These are phyloP conservation scores for Petrophora chlorosata DNA, from an alignment of 2,888 invertebrate genomes.

Conservation along the genomic window DNA sequence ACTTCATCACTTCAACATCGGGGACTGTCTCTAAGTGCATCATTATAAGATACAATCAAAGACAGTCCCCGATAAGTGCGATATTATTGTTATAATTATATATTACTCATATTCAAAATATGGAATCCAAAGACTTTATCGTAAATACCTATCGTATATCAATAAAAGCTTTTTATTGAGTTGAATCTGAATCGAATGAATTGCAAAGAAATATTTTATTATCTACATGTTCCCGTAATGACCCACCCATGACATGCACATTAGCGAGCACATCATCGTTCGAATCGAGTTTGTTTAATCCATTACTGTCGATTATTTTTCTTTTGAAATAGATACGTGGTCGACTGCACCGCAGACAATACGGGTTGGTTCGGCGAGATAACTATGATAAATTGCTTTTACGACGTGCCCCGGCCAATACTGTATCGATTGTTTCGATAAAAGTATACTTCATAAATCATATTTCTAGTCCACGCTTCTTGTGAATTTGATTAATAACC, in stretches of 20 bases:
- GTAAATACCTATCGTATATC: too few species aligned
- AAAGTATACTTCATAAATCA: conserved; percentile 59
- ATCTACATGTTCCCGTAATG: background rate
- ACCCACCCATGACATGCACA: conserved; percentile 5
- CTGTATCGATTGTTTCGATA: conserved; percentile 67
- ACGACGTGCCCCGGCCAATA: conserved; percentile 57
- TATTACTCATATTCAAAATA: too few species aligned
- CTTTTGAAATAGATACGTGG: conserved; percentile 38
- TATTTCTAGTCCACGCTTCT: conserved; percentile 36
- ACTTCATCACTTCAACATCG: too few species aligned
- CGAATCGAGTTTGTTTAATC: conserved; percentile 26
- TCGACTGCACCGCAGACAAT: conserved; percentile 54
- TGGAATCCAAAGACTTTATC: too few species aligned
- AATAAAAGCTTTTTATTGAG: too few species aligned
- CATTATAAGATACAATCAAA: too few species aligned
- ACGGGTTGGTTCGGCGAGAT: conserved; percentile 61
- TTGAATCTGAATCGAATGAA: background rate
- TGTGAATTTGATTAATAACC: conserved; percentile 40
- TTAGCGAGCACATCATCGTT: conserved; percentile 13
- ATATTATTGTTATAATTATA: too few species aligned
- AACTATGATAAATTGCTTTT: conserved; percentile 72
- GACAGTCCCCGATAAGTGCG: too few species aligned
- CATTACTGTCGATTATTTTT: conserved; percentile 34
- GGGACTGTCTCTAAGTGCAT: too few species aligned
- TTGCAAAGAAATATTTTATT: background rate